Conservation (phyloP, 2,888 invertebrate species). For the Drosophila hawaiiensis region DNA sequence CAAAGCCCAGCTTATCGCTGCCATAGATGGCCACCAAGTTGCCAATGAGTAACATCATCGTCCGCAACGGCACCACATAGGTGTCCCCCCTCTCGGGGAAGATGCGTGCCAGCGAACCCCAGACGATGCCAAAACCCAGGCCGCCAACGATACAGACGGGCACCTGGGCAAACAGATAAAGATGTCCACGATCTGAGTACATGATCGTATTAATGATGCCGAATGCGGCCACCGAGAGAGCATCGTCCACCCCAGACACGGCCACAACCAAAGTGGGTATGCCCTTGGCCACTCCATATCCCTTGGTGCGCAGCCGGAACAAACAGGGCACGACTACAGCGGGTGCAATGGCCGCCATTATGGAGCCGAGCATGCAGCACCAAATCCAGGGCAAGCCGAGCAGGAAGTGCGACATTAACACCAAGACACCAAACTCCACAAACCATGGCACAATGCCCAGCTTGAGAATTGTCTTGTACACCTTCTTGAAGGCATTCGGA, state of each 20-base stretch:
- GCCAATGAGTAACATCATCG: slow-evolving; percentile 91
- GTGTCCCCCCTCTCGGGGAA: slow-evolving; percentile 94
- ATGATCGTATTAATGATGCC: slow-evolving; percentile 95
- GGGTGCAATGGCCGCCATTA: slow-evolving; percentile 97
- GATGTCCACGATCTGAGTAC: slow-evolving; percentile 91
- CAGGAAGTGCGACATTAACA: slow-evolving; percentile 90
- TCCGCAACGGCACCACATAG: slow-evolving; percentile 92
- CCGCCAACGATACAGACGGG: slow-evolving; percentile 93
- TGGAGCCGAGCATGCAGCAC: slow-evolving; percentile 92
- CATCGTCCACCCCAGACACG: slow-evolving; percentile 97
- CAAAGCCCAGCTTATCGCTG: slow-evolving; percentile 91
- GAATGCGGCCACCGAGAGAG: slow-evolving; percentile 96
- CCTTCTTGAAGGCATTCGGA: slow-evolving; percentile 92
- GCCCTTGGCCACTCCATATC: slow-evolving; percentile 97
- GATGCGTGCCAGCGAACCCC: slow-evolving; percentile 92
- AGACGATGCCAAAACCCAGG: slow-evolving; percentile 91
- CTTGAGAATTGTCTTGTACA: slow-evolving; percentile 93
- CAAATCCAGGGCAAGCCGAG: slow-evolving; percentile 92
- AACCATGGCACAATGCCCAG: slow-evolving; percentile 95
- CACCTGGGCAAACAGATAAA: slow-evolving; percentile 89
- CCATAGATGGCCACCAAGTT: slow-evolving; percentile 95
- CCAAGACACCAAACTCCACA: slow-evolving; percentile 90
- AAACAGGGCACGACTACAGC: slow-evolving; percentile 98
- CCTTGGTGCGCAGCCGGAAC: slow-evolving; percentile 92
- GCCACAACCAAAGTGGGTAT: slow-evolving; percentile 98